Evolutionary conservation across 2,797 vertebrate species (phyloP), one percentile per base, ranked within the genome.

Genomic region (Anableps anableps): DNA sequence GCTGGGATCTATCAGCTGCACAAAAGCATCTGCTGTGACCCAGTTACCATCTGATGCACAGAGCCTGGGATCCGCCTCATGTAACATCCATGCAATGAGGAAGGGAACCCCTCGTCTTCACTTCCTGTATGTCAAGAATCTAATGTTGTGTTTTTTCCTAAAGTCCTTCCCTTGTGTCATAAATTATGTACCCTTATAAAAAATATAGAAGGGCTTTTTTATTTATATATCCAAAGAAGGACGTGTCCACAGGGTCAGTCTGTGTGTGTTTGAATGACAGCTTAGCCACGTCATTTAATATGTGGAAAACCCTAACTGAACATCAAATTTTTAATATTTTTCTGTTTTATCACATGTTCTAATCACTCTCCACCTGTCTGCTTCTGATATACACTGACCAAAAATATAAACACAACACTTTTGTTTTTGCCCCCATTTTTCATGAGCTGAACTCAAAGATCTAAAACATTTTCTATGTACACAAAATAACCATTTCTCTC

Each of bases 11-110:
- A 55, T 66, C 66, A 76, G 75, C 26, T 21, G 62, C 29, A 76
- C 73, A 36, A 74, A 78, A 76, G 38, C 62, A 43, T 77, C 13
- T 80, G 41, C 74, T 51, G 34, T 81, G 70, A 23, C 51, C 82
- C 86, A 85, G 85, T 92, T 92, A 88, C 58, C 73, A 77, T 23
- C 58, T 50, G n/a, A 34, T 74, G 75, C 74, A 77, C 43, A 31
- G n/a, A 73, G 66, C 75, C 80, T 76, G 68, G 73, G 66, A 84
- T 82, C 66, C 75, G 76, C 31, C 17, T 73, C 48, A 36, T 74
- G 48, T 13, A 74, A 38, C 60, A 66, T 31, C 2, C 0, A 53
- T 9, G n/a, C 50, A 62, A 26, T 66, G 62, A 50, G 50, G 36
- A 34, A 73, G 36, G 43, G 10, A 51, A 74, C 26, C 23, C 38